Percentiles rank a stretch among this genome's conserved stretches.
Conservation (phyloP, 2,888 invertebrate genomes). For the Sialis fuliginosa region DNA sequence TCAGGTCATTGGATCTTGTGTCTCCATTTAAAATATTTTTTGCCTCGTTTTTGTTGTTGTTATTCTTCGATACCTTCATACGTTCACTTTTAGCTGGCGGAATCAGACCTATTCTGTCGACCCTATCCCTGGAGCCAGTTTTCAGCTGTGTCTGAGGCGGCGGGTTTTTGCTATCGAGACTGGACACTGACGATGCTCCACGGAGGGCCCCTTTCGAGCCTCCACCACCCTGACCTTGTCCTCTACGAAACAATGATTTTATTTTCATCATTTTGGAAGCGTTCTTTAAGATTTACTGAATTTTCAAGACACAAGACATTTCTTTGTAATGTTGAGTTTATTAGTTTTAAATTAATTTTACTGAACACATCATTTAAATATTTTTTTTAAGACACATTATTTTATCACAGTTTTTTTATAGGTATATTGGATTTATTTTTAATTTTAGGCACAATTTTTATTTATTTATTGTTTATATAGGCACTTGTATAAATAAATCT, state of each 20-base stretch:
- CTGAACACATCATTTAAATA: too few relatives aligned
- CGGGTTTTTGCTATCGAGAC: constrained; percentile 42
- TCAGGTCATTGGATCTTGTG: neutral
- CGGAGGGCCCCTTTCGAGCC: constrained; percentile 25
- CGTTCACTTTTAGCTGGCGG: constrained; percentile 20
- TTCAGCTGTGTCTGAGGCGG: constrained; percentile 28
- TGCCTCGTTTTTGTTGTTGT: constrained; percentile 29
- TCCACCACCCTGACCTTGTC: constrained; percentile 43
- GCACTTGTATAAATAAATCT: too few relatives aligned
- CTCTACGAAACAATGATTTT: constrained; percentile 83
- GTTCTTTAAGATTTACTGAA: constrained; percentile 7
- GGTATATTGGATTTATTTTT: too few relatives aligned
- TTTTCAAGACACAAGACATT: too few relatives aligned
- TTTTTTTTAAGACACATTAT: too few relatives aligned
- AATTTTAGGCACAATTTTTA: too few relatives aligned
- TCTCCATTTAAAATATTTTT: constrained; percentile 3
- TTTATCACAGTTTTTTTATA: too few relatives aligned
- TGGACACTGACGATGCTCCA: constrained; percentile 44
- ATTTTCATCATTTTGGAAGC: constrained; percentile 69
- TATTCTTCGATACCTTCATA: constrained; percentile 23
- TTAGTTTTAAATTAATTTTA: too few relatives aligned
- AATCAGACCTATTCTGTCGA: constrained; percentile 22
- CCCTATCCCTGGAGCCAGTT: constrained; percentile 34
- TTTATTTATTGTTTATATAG: too few relatives aligned
- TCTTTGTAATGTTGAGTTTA: too few relatives aligned